Base-by-base conservation (phyloP, 2,888 invertebrate genomes). In the Stenurella melanura region DNA sequence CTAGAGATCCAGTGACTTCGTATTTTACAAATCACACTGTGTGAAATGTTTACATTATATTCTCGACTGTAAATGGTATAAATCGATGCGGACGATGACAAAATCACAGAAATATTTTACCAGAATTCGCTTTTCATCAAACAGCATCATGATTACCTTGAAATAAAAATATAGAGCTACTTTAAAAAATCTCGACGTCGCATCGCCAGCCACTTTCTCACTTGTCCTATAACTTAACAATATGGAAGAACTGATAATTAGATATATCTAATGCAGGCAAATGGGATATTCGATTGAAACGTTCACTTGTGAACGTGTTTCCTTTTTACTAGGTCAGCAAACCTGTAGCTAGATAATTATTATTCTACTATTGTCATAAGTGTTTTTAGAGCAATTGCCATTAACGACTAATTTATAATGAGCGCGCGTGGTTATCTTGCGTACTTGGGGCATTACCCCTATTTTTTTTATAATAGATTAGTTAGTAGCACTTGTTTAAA, bases 61-160 rank as follows among this genome's bases (percentile, higher is more conserved):
- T 50, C 5, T 50, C n/a, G n/a, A n/a, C 50, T 50, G 1, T n/a
- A 50, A 42, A 50, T n/a, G n/a, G 7, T n/a, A n/a, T 0, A 15
- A 12, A 50, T 1, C 7, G n/a, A 50, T 1, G 50, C 6, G n/a
- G n/a, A 50, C 15, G n/a, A 50, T 50, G 50, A 50, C 50, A 50
- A 50, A n/a, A n/a, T 50, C 6, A 5, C 10, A 63, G 30, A 63
- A 63, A 30, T 63, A 63, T 63, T 26, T 60, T n/a, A 34, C 17
- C 15, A 50, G n/a, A 12, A 50, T 50, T 17, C n/a, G n/a, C 34
- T 34, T 63, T 34, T 63, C 30, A n/a, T 2, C 30, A 63, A 30
- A 17, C 9, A 15, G 34, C 15, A 63, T 17, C 61, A 34, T 34
- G 61, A 34, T 63, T 63, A 17, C 61, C 61, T 63, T 63, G 61